Evolutionary conservation across 92 coral and sea anemone genomes (phyloP), one percentile per base, ranked within the genome.

Genomic region (Diadumene lineata): DNA sequence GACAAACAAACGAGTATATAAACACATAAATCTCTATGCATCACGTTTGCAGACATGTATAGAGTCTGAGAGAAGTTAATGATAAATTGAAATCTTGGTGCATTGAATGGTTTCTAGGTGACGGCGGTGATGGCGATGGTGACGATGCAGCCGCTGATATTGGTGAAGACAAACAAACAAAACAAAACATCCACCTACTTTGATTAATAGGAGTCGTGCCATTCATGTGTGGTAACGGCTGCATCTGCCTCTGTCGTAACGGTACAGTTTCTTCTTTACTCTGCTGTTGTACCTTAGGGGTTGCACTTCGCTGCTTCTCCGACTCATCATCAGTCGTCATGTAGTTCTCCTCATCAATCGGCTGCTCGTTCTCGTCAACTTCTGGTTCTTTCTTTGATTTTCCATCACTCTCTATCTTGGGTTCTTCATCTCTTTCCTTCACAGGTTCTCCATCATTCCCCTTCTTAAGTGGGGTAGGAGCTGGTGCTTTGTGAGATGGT

Each of bases 201-300:
- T 24, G 2, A 2, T 56, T 1, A 0, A 43, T n/a, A 34, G 77
- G 30, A 23, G 58, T 2, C 48, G 55, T 16, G 7, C 60, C 76
- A n/a, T 71, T 78, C 53, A 86, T 34, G 32, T 77, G 91, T 0
- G 91, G 87, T 34, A 82, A 46, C 18, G 91, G 87, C 32, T 56
- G 70, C 9, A 72, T 51, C 22, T 82, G 91, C 31, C 84, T 65
- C 21, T 86, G 69, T 29, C 87, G 31, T 19, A 86, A 24, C 9
- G 82, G 82, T 11, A 74, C 60, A 2, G 50, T 27, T 38, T 38
- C 48, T 38, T 38, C 13, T 6, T 38, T 38, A 38, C 13, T 38
- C 48, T 38, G 48, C 13, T 6, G 48, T 13, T 38, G 6, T 13
- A 4, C 48, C 48, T 38, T 38, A 38, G 13, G 7, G 7, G 48